These are phyloP conservation scores for Griposia aprilina DNA, from an alignment of 2,888 invertebrate species.

Conservation along the genomic window DNA sequence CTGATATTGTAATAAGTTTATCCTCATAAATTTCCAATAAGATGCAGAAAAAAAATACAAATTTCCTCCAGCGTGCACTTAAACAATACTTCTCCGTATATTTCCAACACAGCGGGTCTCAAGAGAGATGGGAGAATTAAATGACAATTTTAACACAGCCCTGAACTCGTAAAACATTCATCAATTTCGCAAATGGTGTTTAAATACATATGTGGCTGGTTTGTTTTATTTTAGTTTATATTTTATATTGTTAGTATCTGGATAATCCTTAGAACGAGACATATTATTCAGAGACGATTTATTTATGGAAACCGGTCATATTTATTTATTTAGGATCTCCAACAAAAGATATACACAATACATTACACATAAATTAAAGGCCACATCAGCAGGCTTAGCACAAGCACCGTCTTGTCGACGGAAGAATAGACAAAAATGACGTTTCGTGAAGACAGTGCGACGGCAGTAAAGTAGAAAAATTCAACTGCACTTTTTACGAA, in stretches of 20 bases:
- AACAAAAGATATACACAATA: too few relatives aligned
- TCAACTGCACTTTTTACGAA: too few relatives aligned
- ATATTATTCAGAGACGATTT: background rate
- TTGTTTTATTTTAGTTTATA: constrained; percentile 45
- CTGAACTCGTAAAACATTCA: constrained; percentile 75
- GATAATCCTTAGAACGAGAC: background rate
- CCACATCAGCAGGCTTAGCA: too few relatives aligned
- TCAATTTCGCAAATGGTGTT: constrained; percentile 66
- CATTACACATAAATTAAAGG: too few relatives aligned
- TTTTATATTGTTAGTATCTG: constrained; percentile 6
- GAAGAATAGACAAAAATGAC: too few relatives aligned
- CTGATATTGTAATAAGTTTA: too few relatives aligned
- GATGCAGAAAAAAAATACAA: background rate
- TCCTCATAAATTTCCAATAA: background rate
- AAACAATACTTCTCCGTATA: constrained; percentile 46
- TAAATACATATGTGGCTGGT: constrained; percentile 67
- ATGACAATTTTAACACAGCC: constrained; percentile 78
- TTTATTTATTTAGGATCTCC: too few relatives aligned
- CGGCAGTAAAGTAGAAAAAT: too few relatives aligned
- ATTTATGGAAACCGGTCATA: background rate
- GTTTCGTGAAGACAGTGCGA: too few relatives aligned
- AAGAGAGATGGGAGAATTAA: constrained; percentile 77
- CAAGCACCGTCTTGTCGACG: too few relatives aligned
- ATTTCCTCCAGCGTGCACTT: background rate
- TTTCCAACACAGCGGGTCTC: constrained; percentile 67